phyloP scores from a whole-genome alignment of 92 coral and sea anemone species.

The Meandrina meandrites region DNA sequence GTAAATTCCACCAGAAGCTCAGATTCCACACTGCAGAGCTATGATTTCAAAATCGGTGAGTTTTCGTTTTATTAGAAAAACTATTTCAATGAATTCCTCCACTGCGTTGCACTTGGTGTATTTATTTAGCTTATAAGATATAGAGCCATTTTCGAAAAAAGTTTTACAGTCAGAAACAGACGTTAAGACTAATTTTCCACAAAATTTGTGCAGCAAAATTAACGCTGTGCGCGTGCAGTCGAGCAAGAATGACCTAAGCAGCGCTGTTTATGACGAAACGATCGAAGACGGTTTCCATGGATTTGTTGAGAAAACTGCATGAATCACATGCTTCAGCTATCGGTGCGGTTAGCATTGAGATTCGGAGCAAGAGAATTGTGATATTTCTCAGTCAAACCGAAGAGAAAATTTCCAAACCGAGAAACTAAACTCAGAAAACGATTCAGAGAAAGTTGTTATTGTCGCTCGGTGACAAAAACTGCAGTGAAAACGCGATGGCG shows the following conservation, averaged over 20 bases:
- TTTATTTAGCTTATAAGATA: background rate
- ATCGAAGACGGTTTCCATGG: conserved; percentile 5
- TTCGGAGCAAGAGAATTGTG: background rate
- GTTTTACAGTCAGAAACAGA: too few relatives aligned
- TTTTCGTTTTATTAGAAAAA: too few relatives aligned
- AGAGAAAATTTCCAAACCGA: background rate
- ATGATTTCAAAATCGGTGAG: too few relatives aligned
- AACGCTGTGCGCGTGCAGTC: background rate
- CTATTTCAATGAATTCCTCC: background rate
- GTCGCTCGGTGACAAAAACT: background rate
- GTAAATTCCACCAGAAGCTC: too few relatives aligned
- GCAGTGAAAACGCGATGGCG: background rate
- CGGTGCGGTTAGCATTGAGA: background rate
- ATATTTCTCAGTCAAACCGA: background rate
- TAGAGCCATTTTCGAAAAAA: too few relatives aligned
- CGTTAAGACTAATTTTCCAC: background rate
- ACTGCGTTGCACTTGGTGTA: background rate
- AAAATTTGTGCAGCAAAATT: background rate
- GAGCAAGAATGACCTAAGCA: background rate
- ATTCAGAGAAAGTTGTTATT: too few relatives aligned
- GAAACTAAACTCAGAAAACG: background rate
- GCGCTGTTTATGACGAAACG: conserved; percentile 4
- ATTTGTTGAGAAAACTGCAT: background rate
- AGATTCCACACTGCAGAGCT: too few relatives aligned
- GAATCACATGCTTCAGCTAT: too few relatives aligned